These are phyloP conservation scores for Lutraria lutraria DNA, from an alignment of 2,888 invertebrate species.

Conservation along the genomic window DNA sequence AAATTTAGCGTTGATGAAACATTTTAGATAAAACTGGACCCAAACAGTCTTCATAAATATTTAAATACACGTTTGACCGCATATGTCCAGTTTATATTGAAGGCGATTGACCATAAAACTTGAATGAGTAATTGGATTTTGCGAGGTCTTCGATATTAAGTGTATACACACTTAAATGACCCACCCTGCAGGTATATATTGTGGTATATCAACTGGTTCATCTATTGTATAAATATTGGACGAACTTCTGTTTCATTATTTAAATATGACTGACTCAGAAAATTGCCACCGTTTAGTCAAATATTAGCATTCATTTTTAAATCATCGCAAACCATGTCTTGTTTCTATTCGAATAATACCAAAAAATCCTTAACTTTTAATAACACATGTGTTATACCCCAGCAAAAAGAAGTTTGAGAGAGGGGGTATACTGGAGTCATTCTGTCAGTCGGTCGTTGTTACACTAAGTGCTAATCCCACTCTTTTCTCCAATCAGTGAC, in stretches of 20 bases:
- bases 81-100: background rate
- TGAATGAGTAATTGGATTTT: background rate
- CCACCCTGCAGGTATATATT: background rate
- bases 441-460: too few relatives aligned
- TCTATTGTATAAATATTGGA: constrained; percentile 5
- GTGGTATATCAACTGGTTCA: background rate
- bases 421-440: too few relatives aligned
- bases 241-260: background rate
- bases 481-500: too few relatives aligned
- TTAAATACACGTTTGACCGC: constrained; percentile 16
- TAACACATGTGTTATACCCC: too few relatives aligned
- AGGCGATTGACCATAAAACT: background rate
- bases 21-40: background rate
- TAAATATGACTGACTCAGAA: background rate
- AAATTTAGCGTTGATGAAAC: background rate
- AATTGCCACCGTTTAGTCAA: background rate
- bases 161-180: background rate
- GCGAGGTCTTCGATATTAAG: background rate
- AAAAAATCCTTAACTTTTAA: background rate
- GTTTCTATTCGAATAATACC: background rate
- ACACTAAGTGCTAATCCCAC: too few relatives aligned
- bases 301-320: too few relatives aligned
- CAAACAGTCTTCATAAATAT: background rate
- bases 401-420: too few relatives aligned
- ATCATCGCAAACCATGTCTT: background rate